These are phyloP conservation scores for Crocuta crocuta DNA, from an alignment of 2,113 vertebrate species.

Conservation along the genomic window DNA sequence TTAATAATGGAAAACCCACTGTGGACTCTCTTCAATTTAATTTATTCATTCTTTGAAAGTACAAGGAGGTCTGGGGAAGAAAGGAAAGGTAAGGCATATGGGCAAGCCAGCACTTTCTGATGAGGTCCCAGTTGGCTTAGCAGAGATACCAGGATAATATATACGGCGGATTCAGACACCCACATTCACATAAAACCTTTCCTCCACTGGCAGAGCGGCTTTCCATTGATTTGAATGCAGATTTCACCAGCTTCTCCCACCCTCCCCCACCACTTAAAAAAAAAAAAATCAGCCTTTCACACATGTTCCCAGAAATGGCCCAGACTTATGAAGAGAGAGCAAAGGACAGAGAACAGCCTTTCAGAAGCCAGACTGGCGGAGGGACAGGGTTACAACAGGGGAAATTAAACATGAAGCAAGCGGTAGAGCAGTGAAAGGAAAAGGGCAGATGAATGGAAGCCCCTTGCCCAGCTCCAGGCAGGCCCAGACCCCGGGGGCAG, in stretches of 20 bases:
- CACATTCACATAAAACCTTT: neutral
- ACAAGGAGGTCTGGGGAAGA: neutral
- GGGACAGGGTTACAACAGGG: neutral
- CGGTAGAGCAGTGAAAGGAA: neutral
- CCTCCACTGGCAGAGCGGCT: neutral
- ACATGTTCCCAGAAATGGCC: constrained; percentile 48
- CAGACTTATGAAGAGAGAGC: neutral
- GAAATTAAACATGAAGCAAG: neutral
- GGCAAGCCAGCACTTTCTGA: neutral
- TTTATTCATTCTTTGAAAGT: constrained; percentile 66
- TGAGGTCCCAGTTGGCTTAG: neutral
- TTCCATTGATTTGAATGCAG: constrained; percentile 50
- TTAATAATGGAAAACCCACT: constrained; percentile 72
- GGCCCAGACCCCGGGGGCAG: too few species aligned
- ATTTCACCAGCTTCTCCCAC: neutral
- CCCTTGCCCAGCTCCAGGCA: neutral
- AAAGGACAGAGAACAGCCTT: neutral
- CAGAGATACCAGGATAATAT: neutral
- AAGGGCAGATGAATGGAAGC: constrained; percentile 37
- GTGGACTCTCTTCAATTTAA: neutral
- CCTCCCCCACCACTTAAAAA: neutral
- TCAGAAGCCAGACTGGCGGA: neutral
- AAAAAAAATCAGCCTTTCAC: neutral
- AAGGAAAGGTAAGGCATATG: neutral
- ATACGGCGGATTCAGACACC: neutral